A percentile compares a stretch with the other conserved stretches of the same genome.
Conservation (phyloP, 2,888 invertebrate species). For the Latrodectus elegans region DNA sequence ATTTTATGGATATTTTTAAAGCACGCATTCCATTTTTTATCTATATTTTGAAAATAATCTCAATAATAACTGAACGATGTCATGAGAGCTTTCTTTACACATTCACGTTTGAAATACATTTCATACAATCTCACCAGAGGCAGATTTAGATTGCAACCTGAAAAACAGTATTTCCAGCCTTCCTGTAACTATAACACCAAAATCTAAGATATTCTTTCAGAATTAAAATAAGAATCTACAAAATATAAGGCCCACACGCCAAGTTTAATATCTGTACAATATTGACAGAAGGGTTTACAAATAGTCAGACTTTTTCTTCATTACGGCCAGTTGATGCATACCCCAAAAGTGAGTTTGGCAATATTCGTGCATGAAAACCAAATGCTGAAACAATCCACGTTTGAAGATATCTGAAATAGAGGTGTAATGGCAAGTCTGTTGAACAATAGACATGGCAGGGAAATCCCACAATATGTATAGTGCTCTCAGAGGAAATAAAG, state of each 20-base stretch:
- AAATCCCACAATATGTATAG: conserved; percentile 29
- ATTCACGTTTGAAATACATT: too few species aligned
- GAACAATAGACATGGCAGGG: conserved; percentile 47
- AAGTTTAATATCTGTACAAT: conserved; percentile 62
- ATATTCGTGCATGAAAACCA: conserved; percentile 43
- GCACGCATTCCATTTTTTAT: too few species aligned
- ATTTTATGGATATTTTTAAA: too few species aligned
- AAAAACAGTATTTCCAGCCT: conserved; percentile 29
- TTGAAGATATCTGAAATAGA: conserved; percentile 37
- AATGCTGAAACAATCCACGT: conserved; percentile 51
- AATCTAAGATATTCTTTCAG: conserved; percentile 46
- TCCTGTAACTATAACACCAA: conserved; percentile 41
- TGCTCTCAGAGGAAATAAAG: conserved; percentile 14
- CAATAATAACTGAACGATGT: too few species aligned
- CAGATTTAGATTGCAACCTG: conserved; percentile 6
- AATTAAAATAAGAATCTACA: conserved; percentile 38
- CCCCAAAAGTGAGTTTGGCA: conserved; percentile 42
- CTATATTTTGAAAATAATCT: too few species aligned
- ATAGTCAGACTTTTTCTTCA: conserved; percentile 42
- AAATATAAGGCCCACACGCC: conserved; percentile 44
- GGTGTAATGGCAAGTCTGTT: conserved; percentile 33
- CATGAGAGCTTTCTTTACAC: too few species aligned
- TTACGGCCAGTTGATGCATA: conserved; percentile 16
- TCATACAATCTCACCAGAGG: not conserved
- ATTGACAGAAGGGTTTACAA: conserved; percentile 40